Percentiles rank a stretch among this genome's conserved stretches.
Conservation (phyloP, 2,113 vertebrate species). For the Gracilinanus agilis region DNA sequence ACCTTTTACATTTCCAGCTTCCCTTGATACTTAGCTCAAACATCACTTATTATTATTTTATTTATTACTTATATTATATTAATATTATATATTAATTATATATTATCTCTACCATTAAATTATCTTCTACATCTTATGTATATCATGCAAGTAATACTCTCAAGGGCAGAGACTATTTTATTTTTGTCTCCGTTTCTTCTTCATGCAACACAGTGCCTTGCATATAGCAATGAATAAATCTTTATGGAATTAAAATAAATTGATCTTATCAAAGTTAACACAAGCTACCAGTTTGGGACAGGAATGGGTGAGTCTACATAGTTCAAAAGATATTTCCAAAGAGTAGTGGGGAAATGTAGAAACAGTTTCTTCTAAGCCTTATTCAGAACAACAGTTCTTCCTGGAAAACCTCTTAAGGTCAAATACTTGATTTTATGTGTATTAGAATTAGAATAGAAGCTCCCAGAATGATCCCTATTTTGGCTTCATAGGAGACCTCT, state of each 20-base stretch:
- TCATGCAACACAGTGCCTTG: neutral
- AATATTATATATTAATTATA: no score
- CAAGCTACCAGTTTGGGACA: neutral
- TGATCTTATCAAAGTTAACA: neutral
- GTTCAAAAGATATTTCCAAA: neutral
- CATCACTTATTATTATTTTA: neutral
- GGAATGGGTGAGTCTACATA: neutral
- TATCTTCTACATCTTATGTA: neutral
- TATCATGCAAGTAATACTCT: no score
- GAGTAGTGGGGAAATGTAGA: neutral
- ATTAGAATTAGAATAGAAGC: neutral
- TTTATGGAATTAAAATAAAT: neutral
- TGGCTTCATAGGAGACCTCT: neutral
- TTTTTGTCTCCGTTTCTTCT: neutral
- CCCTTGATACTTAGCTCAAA: neutral
- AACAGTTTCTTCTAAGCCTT: neutral
- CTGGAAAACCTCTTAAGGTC: neutral
- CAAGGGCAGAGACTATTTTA: neutral
- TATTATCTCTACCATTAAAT: neutral
- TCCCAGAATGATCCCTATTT: neutral
- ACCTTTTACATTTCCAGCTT: neutral
- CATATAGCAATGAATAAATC: neutral
- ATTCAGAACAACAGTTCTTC: neutral
- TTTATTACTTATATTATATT: no score
- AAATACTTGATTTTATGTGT: neutral